Conservation (phyloP, 2,113 vertebrate genomes). For the Australoheros scitulus region DNA sequence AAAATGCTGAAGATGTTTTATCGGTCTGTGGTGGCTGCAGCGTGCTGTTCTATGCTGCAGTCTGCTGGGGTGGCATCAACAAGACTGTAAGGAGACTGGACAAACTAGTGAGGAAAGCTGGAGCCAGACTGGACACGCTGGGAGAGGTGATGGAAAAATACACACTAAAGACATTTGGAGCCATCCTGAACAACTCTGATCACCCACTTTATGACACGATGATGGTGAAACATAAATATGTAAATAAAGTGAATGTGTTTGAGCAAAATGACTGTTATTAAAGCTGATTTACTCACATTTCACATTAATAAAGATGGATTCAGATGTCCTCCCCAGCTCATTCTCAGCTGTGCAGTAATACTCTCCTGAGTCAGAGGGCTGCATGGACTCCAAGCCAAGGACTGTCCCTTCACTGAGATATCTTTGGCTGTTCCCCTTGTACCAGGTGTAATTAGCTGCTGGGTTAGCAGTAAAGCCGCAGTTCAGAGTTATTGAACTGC, state of each 20-base stretch:
- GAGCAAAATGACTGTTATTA: neutral
- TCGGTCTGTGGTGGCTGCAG: too few relatives aligned
- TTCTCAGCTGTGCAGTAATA: conserved; percentile 11
- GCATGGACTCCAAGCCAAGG: neutral
- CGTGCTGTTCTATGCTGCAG: too few relatives aligned
- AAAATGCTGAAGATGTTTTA: too few relatives aligned
- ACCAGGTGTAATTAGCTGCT: neutral
- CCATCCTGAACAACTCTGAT: too few relatives aligned
- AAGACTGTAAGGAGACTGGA: too few relatives aligned
- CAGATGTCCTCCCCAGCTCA: neutral
- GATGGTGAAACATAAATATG: too few relatives aligned
- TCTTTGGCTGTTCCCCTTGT: neutral
- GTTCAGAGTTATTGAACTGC: neutral
- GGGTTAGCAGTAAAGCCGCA: conserved; percentile 1
- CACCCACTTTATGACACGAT: too few relatives aligned
- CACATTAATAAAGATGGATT: neutral
- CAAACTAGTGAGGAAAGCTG: too few relatives aligned
- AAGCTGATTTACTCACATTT: conserved; percentile 18
- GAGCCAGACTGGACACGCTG: too few relatives aligned
- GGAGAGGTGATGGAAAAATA: too few relatives aligned
- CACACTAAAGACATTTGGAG: too few relatives aligned
- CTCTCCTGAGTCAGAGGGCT: neutral
- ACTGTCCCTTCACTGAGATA: neutral
- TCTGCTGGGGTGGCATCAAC: too few relatives aligned
- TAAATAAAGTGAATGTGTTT: neutral